phyloP scores from a whole-genome alignment of 1,140 invertebrate species.

The Geopemphigus sp. region DNA sequence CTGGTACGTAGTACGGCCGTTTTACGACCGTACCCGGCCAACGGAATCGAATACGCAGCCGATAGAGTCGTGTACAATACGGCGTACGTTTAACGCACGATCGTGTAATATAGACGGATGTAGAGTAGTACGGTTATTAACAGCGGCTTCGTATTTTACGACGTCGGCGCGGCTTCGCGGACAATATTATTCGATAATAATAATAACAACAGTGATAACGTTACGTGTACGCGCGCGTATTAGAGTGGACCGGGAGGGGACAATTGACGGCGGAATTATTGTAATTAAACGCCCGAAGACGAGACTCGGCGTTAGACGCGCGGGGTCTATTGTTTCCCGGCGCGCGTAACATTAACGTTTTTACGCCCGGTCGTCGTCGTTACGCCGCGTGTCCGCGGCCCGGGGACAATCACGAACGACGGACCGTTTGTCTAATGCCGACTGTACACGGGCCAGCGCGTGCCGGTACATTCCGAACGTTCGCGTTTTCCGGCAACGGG shows the following conservation, averaged over 20 bases:
- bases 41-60: no score
- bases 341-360: background rate
- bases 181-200: background rate
- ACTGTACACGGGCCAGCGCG: background rate
- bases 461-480: slow-evolving; percentile 35
- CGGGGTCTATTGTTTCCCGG: background rate
- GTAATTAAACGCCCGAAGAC: slow-evolving; percentile 12
- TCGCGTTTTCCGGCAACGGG: slow-evolving; percentile 17
- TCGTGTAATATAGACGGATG: no score
- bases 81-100: no score
- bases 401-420: background rate
- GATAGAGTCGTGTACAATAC: no score
- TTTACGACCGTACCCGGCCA: no score
- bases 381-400: slow-evolving; percentile 5
- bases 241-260: background rate
- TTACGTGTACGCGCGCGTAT: background rate
- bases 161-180: background rate
- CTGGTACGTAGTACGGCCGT: no score
- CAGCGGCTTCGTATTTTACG: background rate
- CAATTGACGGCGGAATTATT: background rate
- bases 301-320: background rate
- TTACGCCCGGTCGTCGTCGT: background rate
- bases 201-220: background rate
- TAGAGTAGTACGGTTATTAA: no score
- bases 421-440: slow-evolving; percentile 8